Evolutionary conservation across 2,113 vertebrate species (phyloP), one percentile per base, ranked within the genome.

Genomic region (Ceyx cyanopectus): DNA sequence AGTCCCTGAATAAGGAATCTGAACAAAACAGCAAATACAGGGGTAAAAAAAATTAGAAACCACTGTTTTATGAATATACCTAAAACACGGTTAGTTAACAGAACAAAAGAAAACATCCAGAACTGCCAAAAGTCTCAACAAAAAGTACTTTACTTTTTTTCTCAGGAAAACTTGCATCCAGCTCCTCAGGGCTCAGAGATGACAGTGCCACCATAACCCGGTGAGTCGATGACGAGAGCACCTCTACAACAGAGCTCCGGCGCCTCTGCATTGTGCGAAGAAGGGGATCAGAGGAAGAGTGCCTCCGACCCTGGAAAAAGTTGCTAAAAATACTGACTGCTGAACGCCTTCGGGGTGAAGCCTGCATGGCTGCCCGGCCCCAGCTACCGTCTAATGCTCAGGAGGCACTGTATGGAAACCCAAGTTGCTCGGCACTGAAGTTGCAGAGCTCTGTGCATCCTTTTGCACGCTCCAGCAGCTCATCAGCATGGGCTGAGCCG

Each of bases 161-260:
- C 45, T 94, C 94, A 7, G 88, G 92, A 77, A 89, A 80, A 91
- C 93, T 93, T 80, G 97, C 37, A 43, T 96, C 96, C 81, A 96
- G 90, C 46, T 98, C 97, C 15, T 97, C 96, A 9, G 97, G 90
- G 88, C 95, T 98, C 92, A 99, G 89, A 9, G 98, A 97, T 3
- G 98, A 97, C 57, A 98, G 81, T 0, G 98, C 98, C 93, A 98
- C 97, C 98, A 99, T 98, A 57, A 99, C 97, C 60, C 96, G 97
- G 65, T 98, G 97, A n/a, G 98, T 98, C 34, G 98, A 98, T 1
- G 98, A 98, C 18, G 98, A 98, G 15, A 99, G 97, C 18, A 97
- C 93, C 96, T 98, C 97, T 29, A 98, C 82, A 32, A 95, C 98
- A 1, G 98, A 98, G 94, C 97, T 96, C 29, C 94, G 96, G 86